These are phyloP conservation scores for Otis tarda DNA, from an alignment of 2,113 vertebrate species.

Conservation along the genomic window DNA sequence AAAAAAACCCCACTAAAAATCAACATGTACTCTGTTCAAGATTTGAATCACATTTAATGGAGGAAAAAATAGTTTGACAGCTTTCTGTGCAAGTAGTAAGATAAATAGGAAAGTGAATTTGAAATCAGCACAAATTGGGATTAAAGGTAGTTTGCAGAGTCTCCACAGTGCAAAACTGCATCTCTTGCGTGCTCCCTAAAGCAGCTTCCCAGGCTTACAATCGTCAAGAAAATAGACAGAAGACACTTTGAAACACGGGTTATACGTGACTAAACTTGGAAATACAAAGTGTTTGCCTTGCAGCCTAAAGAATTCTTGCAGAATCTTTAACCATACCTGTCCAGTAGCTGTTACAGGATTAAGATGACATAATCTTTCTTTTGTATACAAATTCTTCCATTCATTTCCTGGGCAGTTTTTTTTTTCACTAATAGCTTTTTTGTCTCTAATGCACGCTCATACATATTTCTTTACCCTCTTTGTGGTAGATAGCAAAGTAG, in stretches of 20 bases:
- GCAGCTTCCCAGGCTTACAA: not conserved
- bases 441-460: not conserved
- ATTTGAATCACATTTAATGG: not conserved
- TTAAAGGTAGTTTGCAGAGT: not conserved
- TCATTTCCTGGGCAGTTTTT: not conserved
- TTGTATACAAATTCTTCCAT: not conserved
- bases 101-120: not conserved
- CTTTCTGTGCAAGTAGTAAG: not conserved
- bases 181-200: not conserved
- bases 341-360: not conserved
- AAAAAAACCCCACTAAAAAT: not conserved
- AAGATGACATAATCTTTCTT: not conserved
- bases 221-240: not conserved
- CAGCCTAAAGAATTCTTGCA: not conserved
- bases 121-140: not conserved
- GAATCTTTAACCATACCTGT: not conserved
- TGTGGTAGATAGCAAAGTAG: not conserved
- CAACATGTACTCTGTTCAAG: not conserved
- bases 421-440: not conserved
- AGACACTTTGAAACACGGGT: not conserved
- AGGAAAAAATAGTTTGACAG: not conserved
- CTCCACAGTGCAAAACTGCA: not conserved
- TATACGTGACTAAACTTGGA: conserved; percentile 6
- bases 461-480: not conserved
- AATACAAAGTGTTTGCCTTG: not conserved